Conservation (phyloP, 2,797 vertebrate species). For the Pipistrellus pipistrellus region DNA sequence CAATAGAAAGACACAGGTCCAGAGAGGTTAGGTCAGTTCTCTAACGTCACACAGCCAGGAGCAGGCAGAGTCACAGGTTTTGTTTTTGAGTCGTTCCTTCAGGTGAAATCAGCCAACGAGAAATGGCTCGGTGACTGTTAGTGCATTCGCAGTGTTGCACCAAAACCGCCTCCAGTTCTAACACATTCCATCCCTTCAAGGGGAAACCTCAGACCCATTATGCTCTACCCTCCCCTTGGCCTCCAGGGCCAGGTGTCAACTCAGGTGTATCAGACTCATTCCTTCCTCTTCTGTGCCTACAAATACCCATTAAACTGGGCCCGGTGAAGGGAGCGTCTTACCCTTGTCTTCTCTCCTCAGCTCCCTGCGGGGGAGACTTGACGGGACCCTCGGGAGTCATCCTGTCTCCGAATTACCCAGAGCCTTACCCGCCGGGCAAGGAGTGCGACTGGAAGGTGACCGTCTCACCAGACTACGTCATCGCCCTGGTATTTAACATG, state of each 20-base stretch:
- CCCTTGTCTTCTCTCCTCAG: constrained; percentile 84
- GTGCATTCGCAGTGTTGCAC: no score
- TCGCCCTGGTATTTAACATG: constrained; percentile 95
- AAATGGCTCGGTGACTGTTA: background rate
- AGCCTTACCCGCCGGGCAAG: constrained; percentile 96
- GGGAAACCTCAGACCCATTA: no score
- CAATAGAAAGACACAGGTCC: background rate
- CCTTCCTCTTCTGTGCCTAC: background rate
- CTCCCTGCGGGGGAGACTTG: constrained; percentile 96
- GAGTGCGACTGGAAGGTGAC: constrained; percentile 98
- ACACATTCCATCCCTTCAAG: background rate
- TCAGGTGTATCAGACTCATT: accelerated
- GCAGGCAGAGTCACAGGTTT: background rate
- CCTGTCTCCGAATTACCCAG: constrained; percentile 97
- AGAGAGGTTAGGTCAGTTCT: constrained; percentile 5
- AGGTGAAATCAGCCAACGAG: background rate
- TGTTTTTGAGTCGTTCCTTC: background rate
- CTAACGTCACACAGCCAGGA: background rate
- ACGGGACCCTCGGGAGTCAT: constrained; percentile 96
- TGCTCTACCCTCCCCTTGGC: background rate
- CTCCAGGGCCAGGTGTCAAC: background rate
- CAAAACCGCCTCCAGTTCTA: background rate
- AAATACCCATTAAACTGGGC: accelerated
- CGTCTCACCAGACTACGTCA: constrained; percentile 96
- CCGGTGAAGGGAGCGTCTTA: background rate